phyloP scores from a whole-genome alignment of 2,888 invertebrate genomes.

The Protophormia terraenovae region DNA sequence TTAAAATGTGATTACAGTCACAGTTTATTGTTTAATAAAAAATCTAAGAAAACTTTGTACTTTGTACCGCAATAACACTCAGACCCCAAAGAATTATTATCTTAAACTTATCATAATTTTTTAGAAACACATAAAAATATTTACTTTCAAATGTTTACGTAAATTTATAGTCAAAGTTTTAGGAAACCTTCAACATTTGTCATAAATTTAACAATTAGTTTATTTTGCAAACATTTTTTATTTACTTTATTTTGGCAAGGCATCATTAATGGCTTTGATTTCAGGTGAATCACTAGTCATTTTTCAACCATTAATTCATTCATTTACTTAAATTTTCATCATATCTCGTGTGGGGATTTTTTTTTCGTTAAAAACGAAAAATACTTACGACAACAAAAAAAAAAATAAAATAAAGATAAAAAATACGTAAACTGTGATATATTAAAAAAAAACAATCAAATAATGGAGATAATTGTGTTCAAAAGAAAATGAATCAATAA shows the following conservation, averaged over 20 bases:
- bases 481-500: too few relatives aligned
- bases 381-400: not conserved
- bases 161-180: too few relatives aligned
- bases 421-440: not conserved
- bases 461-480: too few relatives aligned
- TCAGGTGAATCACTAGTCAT: constrained; percentile 16
- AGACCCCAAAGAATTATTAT: too few relatives aligned
- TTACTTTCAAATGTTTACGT: too few relatives aligned
- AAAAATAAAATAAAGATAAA: not conserved
- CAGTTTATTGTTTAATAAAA: too few relatives aligned
- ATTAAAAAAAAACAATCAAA: not conserved
- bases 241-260: not conserved
- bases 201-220: not conserved
- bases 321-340: not conserved
- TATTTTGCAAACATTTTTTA: not conserved
- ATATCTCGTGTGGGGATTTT: not conserved
- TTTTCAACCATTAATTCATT: not conserved
- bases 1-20: too few relatives aligned
- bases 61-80: too few relatives aligned
- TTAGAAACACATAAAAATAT: too few relatives aligned
- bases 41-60: too few relatives aligned
- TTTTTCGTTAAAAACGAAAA: not conserved
- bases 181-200: not conserved
- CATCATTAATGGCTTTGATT: not conserved
- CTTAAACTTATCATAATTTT: too few relatives aligned